Evolutionary conservation across 2,797 vertebrate species (phyloP).

Genomic region (Eospalax fontanierii): DNA sequence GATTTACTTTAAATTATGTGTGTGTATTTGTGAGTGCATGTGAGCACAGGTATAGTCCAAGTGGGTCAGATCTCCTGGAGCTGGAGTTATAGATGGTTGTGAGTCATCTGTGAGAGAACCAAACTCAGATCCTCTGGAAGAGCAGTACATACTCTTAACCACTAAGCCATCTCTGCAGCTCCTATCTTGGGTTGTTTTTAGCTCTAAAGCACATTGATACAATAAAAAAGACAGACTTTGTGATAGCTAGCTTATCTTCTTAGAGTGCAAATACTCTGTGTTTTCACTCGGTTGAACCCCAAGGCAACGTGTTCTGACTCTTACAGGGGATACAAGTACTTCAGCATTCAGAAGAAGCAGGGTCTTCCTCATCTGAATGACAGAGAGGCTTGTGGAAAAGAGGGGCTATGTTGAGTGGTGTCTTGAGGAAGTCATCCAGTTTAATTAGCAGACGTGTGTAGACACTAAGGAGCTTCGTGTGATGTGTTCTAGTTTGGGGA

Average conservation of each 20-base stretch:
- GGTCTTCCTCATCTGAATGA: not conserved
- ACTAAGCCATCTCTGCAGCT: not conserved
- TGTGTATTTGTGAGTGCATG: not conserved
- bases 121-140: not conserved
- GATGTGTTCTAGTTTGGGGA: not conserved
- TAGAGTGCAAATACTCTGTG: not conserved
- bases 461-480: fast-evolving
- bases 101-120: not conserved
- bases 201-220: not conserved
- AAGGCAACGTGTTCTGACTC: not conserved
- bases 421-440: not conserved
- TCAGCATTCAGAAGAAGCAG: not conserved
- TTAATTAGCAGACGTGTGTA: not conserved
- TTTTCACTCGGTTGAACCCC: not conserved
- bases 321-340: not conserved
- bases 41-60: not conserved
- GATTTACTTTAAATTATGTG: not conserved
- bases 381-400: not conserved
- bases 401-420: fast-evolving
- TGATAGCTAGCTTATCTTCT: not conserved
- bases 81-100: not conserved
- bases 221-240: not conserved
- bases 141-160: not conserved
- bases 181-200: not conserved
- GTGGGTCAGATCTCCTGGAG: not conserved